Evolutionary conservation across 2,888 invertebrate genomes (phyloP).

Genomic region (Eudasyphora cyanicolor): DNA sequence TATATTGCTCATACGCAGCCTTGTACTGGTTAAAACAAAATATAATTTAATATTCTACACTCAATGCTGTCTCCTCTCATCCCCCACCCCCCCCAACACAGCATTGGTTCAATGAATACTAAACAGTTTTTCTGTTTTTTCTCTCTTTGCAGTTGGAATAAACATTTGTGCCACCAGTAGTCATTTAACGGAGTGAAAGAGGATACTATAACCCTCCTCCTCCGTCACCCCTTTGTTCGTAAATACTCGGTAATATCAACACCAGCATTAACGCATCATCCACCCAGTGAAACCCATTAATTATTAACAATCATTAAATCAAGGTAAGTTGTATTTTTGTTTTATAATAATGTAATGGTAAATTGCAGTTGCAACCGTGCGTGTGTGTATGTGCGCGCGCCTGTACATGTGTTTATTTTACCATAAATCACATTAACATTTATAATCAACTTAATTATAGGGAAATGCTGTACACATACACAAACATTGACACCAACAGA

Average conservation of each 20-base stretch:
- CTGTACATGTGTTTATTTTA: not conserved
- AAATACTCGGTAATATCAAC: not conserved
- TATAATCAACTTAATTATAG: conserved; percentile 19
- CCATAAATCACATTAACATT: conserved; percentile 30
- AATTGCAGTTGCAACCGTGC: no score
- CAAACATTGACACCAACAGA: not conserved
- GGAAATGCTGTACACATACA: not conserved
- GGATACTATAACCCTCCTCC: not conserved
- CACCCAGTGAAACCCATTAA: not conserved
- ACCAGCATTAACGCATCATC: conserved; percentile 5
- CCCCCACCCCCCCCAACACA: not conserved
- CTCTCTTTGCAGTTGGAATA: conserved; percentile 18
- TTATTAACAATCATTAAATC: conserved; percentile 24
- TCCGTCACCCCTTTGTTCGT: not conserved
- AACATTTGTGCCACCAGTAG: not conserved
- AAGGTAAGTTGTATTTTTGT: conserved; percentile 28
- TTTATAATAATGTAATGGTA: not conserved
- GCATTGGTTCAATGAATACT: not conserved
- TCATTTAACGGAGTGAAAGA: no score
- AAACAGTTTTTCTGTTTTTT: not conserved
- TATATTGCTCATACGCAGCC: not conserved
- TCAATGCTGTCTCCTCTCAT: not conserved
- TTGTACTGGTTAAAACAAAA: not conserved
- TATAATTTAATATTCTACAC: not conserved
- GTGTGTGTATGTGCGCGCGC: not conserved